Base-by-base conservation (phyloP, 2,797 vertebrate genomes). In the Gallinago stenura region DNA sequence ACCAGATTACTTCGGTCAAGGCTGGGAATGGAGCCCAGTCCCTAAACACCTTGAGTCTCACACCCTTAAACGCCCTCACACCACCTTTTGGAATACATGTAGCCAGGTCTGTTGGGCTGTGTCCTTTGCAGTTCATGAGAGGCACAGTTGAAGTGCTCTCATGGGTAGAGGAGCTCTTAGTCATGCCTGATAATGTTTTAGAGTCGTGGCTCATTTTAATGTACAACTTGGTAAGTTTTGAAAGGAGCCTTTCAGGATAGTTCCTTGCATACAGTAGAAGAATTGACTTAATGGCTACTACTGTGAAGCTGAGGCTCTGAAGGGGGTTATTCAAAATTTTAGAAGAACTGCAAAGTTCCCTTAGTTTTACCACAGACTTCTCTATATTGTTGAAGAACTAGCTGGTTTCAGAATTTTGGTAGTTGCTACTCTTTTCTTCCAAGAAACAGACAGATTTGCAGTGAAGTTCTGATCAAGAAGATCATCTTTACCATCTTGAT, bases 1-100 rank as follows among this genome's bases (percentile, higher is more conserved):
- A 61, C 77, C 56, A 64, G 66, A 66, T 95, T 66, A 73, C 70
- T 95, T 90, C 83, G 71, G 89, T 91, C 28, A 37, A 69, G 45
- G 28, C 71, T 92, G 64, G 83, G 81, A 95, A 89, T 50, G 72
- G 54, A 70, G 58, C 88, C 66, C 48, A 71, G 56, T 15, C 48
- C 61, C 41, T 79, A 11, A 90, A 57, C 9, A 72, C n/a, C 25
- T 90, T 41, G 18, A 84, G 48, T 66, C 53, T 93, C 54, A 72
- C 58, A 71, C 46, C 58, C 68, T 77, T 93, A 90, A 90, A 78
- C 57, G 12, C 46, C 46, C 46, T 48, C 60, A 43, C 41, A 31
- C 21, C 45, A n/a, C 48, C 45, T 87, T 88, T 84, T 78, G 41
- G 75, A 80, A 71, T 66, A 90, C 45, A 17, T 0, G 0, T 60